Evolutionary conservation across 2,113 vertebrate genomes (phyloP), one percentile per base, ranked within the genome.

Genomic region (Sphyrna mokarran): DNA sequence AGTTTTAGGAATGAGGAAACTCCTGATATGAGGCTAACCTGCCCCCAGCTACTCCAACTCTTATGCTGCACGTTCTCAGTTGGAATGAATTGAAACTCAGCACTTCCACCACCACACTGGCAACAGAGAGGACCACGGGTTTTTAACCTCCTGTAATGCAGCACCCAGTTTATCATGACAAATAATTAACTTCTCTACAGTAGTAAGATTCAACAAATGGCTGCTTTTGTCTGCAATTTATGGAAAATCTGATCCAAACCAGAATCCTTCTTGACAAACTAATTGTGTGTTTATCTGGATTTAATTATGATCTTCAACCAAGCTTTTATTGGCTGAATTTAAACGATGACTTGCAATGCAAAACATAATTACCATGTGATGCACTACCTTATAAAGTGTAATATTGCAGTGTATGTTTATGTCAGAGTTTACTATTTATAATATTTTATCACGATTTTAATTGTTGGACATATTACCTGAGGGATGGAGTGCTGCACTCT

Each of bases 111-210:
- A 93, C n/a, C n/a, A n/a, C 14, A 8, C 6, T 37, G 7, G 61
- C 61, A 91, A n/a, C 7, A 3, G 33, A 40, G 66, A 63, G 37
- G 61, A 16, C n/a, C 20, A 8, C 7, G 18, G 80, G n/a, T 66
- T 66, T 63, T 63, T 29, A 63, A 14, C 10, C 16, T n/a, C 58
- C 87, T 91, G 26, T n/a, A 91, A 29, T 63, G 14, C 66, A 90
- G 63, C 1, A 33, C 89, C 37, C 20, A n/a, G 61, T 66, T 22
- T 93, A 37, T 66, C 89, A 93, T 7, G n/a, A 37, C 33, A 29
- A 91, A 63, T 91, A 63, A 91, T 93, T 93, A 93, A 68, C 61
- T 37, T 93, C 33, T 93, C 89, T 20, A 33, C 61, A 68, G n/a
- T 63, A 54, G 69, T 54, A 43, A 54, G 69, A 69, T 14, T 43